These are phyloP conservation scores for Montifringilla adamsi DNA, from an alignment of 2,113 vertebrate genomes.

Conservation along the genomic window DNA sequence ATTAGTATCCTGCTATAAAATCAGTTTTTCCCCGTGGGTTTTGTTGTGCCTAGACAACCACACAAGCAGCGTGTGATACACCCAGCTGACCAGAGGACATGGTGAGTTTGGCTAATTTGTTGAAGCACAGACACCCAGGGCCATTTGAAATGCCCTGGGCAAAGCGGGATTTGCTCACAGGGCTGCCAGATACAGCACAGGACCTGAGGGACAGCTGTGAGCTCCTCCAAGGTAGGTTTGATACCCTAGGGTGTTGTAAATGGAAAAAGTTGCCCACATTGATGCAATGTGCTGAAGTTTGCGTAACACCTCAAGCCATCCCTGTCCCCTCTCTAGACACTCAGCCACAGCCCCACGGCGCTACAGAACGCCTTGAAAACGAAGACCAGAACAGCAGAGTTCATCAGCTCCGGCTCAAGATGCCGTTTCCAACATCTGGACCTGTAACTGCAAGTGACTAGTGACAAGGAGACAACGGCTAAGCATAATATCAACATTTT, in stretches of 20 bases:
- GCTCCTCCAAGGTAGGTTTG: not conserved
- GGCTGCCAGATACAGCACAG: not conserved
- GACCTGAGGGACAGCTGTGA: not conserved
- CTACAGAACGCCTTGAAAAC: not conserved
- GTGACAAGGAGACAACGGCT: constrained; percentile 43
- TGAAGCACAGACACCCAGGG: not conserved
- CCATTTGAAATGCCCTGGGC: not conserved
- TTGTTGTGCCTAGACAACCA: not conserved
- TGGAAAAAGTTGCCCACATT: not conserved
- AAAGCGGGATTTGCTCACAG: not conserved
- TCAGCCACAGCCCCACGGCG: fast-evolving
- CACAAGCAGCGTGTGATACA: fast-evolving
- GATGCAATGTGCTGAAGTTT: not conserved
- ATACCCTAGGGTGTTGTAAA: not conserved
- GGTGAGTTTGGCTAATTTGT: not conserved
- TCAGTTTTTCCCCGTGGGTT: not conserved
- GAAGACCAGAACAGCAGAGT: not conserved
- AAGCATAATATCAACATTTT: constrained; percentile 68
- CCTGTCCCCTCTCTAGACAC: not conserved
- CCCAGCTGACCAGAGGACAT: not conserved
- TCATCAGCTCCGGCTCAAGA: not conserved
- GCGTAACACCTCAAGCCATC: not conserved
- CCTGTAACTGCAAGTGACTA: constrained; percentile 31
- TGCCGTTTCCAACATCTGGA: constrained; percentile 6
- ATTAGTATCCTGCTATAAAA: not conserved